A percentile compares a stretch with the other conserved stretches of the same genome.
Evolutionary conservation across 2,888 invertebrate genomes (phyloP).

Genomic region (Capitulum mitella): DNA sequence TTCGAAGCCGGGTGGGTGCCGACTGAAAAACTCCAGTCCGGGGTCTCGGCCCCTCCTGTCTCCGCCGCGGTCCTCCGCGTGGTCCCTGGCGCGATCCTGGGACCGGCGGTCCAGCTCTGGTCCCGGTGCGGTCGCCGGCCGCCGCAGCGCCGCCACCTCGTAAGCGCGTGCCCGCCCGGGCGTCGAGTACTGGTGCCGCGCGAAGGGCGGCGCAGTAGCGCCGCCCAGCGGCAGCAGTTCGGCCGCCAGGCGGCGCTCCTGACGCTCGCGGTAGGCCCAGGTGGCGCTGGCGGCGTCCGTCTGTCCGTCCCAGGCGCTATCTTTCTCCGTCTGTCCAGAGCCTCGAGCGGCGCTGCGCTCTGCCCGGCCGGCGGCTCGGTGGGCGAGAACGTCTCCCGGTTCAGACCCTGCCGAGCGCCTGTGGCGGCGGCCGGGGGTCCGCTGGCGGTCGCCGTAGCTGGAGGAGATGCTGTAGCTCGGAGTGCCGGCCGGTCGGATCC

Average conservation of each 20-base stretch:
- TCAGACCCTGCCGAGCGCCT: not conserved
- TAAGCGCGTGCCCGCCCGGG: no score
- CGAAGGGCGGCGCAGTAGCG: not conserved
- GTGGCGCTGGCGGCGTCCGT: not conserved
- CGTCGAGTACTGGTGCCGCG: not conserved
- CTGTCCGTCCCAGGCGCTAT: not conserved
- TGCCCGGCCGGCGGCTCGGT: no score
- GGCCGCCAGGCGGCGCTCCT: not conserved
- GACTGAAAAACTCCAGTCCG: no score
- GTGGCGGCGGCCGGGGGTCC: not conserved
- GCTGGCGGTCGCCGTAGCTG: not conserved
- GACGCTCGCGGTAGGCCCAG: not conserved
- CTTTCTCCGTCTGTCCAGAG: not conserved
- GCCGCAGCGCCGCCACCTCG: no score
- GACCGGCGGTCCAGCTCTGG: no score
- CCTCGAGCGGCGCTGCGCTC: not conserved
- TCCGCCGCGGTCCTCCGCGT: no score
- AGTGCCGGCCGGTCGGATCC: not conserved
- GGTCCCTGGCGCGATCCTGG: no score
- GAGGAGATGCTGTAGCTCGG: not conserved
- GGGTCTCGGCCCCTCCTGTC: no score
- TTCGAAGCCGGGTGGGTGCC: no score
- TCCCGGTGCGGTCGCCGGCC: no score
- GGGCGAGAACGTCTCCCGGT: no score
- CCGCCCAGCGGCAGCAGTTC: not conserved